A percentile compares a stretch with the other conserved stretches of the same genome.
Evolutionary conservation across 2,888 invertebrate species (phyloP).

Genomic region (Parnassius mnemosyne): DNA sequence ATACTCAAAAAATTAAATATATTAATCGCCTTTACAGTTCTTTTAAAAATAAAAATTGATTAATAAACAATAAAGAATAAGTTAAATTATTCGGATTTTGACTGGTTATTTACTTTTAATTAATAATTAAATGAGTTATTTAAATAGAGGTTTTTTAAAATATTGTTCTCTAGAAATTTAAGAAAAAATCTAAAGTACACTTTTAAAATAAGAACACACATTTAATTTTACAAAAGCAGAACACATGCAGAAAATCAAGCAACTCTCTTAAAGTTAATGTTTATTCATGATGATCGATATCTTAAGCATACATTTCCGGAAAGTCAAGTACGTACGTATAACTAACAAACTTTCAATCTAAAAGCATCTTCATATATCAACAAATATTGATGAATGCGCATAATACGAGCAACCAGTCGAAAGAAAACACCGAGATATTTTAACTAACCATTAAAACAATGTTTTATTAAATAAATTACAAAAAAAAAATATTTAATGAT

Average conservation of each 20-base stretch:
- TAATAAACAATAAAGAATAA: too few species aligned
- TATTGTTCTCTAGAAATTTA: too few species aligned
- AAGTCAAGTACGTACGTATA: constrained; percentile 12
- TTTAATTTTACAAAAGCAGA: background rate
- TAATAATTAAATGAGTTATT: too few species aligned
- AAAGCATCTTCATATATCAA: constrained; percentile 5
- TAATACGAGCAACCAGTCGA: too few species aligned
- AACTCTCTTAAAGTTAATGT: constrained; percentile 6
- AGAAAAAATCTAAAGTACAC: too few species aligned
- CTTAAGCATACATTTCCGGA: constrained; percentile 11
- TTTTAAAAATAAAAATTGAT: too few species aligned
- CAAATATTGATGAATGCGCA: constrained; percentile 4
- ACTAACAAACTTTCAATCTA: constrained; percentile 7
- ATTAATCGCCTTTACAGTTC: too few species aligned
- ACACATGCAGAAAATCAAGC: background rate
- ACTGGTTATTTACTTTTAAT: too few species aligned
- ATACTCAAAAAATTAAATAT: too few species aligned
- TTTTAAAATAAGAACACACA: too few species aligned
- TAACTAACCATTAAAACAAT: background rate
- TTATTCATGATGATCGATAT: constrained; percentile 21
- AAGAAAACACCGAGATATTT: background rate
- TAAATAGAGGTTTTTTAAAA: too few species aligned
- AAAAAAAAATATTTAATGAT: background rate
- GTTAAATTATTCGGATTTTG: too few species aligned
- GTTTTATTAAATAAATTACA: background rate